Evolutionary conservation across 1,140 invertebrate species (phyloP), one percentile per base, ranked within the genome.

Genomic region (Palaemon carinicauda): DNA sequence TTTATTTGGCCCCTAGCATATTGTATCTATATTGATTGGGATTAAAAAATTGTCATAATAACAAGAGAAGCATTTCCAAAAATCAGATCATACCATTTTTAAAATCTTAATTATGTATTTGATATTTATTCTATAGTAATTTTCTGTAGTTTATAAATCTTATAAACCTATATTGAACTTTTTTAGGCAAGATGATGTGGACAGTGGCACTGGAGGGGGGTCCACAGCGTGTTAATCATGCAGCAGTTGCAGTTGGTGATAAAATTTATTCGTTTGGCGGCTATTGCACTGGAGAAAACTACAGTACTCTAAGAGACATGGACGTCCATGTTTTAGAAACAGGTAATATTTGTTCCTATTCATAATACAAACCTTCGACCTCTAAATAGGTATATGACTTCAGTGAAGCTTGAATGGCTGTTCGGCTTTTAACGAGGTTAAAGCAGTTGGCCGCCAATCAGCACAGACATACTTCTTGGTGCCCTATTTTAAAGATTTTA

Each of bases 201-300:
- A 96, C 95, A n/a, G 93, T 95, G 73, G 94, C 95, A 90, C 92
- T 97, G 83, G 95, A 96, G 91, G 96, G 96, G 56, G 96, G 96
- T 29, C 96, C 96, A 3, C 93, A 94, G 90, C 92, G 94, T 41
- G 93, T 98, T 1, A 98, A 98, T 91, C 97, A 98, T 94, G 97
- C 97, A 15, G 96, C 96, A n/a, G 96, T 96, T 52, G 93, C 94
- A 78, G 94, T 98, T 56, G 94, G 93, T 21, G 94, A 96, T 85
- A 94, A 94, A 89, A 96, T 98, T 78, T 98, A 95, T 91, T 96
- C 96, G 1, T 98, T 98, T 92, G 97, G 97, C 29, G 97, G 97
- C 24, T 98, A 96, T 90, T 97, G 95, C 90, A 96, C 95, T 3
- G 94, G 94, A 27, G 95, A 96, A 90, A 94, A 96, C 90, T 96